Evolutionary conservation across 64 coral and sea anemone genomes (phyloP), one percentile per base, ranked within the genome.

Genomic region (Montipora capricornis): DNA sequence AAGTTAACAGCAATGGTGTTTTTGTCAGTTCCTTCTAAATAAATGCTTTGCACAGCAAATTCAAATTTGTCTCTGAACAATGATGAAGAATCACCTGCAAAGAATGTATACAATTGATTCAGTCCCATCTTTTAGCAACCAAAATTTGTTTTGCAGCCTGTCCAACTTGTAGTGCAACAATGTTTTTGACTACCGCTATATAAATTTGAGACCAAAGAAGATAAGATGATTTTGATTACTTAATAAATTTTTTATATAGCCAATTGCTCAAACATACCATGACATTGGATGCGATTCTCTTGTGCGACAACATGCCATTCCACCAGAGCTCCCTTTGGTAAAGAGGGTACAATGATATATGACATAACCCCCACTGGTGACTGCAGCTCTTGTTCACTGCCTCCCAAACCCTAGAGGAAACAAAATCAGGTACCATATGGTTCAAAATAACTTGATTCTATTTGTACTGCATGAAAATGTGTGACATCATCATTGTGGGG

Each of bases 231-330:
- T 37, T 37, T 37, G 37, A 37, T 37, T 37, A 37, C 37, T 37
- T 37, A 37, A 37, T 37, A 37, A 37, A 1, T 37, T 1, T 14
- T 4, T 64, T 14, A 8, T 64, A 64, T 2, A 64, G 61, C 9
- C 4, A 4, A 15, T 12, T 64, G 11, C n/a, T 47, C 26, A 47
- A 52, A 91, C 95, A 92, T 74, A 98, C 96, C 87, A 50, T 86
- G 9, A 79, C 76, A 92, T 20, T 84, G 52, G 22, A 29, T 37
- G 6, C 74, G 86, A 19, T 73, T 74, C 48, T 52, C 74, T 20
- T 89, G 85, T 37, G 93, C 75, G 45, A 95, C 83, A 13, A 95
- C 77, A 20, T 98, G 96, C 93, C 90, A 98, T 52, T 98, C 96
- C 7, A 98, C 80, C 22, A 90, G 60, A 44, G 96, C 96, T 44